Percentiles rank a stretch among this genome's conserved stretches.
phyloP scores from a whole-genome alignment of 2,113 vertebrate genomes.

The Paramormyrops kingsleyae region DNA sequence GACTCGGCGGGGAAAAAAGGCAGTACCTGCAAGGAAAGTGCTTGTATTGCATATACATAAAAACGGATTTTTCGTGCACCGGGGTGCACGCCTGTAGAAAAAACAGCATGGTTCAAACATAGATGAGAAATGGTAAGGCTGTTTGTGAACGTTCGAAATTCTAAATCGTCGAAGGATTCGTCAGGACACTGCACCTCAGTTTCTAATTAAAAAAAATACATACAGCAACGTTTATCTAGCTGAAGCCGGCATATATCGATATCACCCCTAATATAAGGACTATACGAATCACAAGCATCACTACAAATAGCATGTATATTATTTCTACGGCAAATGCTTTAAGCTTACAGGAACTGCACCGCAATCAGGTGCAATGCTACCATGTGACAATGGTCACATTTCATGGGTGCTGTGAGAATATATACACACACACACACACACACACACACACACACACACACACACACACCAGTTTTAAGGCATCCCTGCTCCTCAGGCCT shows the following conservation, averaged over 20 bases:
- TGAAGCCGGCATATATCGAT: not conserved
- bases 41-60: not conserved
- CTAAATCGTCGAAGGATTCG: not conserved
- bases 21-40: not conserved
- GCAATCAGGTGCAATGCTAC: not conserved
- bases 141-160: not conserved
- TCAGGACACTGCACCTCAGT: not conserved
- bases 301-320: not conserved
- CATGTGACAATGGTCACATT: not conserved
- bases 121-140: not conserved
- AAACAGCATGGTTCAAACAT: not conserved
- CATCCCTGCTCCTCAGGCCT: not conserved
- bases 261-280: conserved; percentile 18
- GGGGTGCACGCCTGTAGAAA: not conserved
- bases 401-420: not conserved
- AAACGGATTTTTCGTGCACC: not conserved
- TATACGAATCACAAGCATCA: not conserved
- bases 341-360: not conserved
- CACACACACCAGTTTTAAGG: not conserved
- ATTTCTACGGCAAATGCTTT: not conserved
- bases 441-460: not conserved
- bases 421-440: no score
- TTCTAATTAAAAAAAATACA: not conserved
- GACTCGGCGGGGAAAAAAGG: not conserved
- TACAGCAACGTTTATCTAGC: not conserved